Evolutionary conservation across 2,113 vertebrate genomes (phyloP).

Genomic region (Sebastes fasciatus): DNA sequence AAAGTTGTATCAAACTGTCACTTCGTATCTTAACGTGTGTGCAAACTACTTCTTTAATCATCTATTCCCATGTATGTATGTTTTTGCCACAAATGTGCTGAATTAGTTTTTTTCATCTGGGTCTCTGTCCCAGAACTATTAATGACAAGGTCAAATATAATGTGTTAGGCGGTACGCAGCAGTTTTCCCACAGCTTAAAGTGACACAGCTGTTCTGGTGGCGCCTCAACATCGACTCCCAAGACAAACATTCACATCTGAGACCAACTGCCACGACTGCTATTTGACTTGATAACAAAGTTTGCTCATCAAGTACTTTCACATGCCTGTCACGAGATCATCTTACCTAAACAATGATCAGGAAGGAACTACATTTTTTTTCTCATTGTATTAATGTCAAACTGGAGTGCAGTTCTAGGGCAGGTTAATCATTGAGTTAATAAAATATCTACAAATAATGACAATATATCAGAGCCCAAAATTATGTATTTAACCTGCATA

Average conservation of each 20-base stretch:
- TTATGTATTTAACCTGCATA: not conserved
- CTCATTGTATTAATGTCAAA: constrained; percentile 9
- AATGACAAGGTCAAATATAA: constrained; percentile 29
- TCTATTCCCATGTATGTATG: not conserved
- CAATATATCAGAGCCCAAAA: not conserved
- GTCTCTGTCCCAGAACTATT: not conserved
- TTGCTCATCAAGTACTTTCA: not conserved
- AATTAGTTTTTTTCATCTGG: not conserved
- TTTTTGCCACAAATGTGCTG: not conserved
- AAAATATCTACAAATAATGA: not conserved
- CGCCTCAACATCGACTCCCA: constrained; percentile 37
- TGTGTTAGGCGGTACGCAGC: constrained; percentile 3
- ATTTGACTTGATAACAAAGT: constrained; percentile 48
- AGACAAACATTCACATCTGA: constrained; percentile 41
- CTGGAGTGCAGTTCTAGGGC: not conserved
- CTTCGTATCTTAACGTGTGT: not conserved
- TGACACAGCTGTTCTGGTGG: not conserved
- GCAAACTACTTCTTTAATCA: not conserved
- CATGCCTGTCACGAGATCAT: not conserved
- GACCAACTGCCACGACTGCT: constrained; percentile 24
- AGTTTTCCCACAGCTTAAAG: constrained; percentile 18
- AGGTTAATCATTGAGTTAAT: not conserved
- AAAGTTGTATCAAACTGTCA: not conserved
- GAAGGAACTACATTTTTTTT: constrained; percentile 3
- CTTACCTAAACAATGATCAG: constrained; percentile 23